Base-by-base conservation (phyloP, 1,140 invertebrate genomes). In the Helicoverpa zea region DNA sequence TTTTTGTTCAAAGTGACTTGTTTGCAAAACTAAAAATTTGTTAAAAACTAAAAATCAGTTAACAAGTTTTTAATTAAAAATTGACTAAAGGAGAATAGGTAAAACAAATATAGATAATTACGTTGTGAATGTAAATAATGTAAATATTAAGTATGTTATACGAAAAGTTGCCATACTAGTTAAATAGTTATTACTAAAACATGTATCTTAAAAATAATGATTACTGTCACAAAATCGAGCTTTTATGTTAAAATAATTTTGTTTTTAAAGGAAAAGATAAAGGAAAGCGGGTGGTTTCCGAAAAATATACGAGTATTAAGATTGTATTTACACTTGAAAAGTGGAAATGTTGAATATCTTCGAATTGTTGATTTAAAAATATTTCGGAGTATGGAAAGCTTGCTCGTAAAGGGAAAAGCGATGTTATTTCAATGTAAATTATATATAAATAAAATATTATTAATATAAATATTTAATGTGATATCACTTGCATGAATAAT, bases 101-200 rank as follows among this genome's bases (percentile, higher is more conserved):
- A 64, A 74, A 11, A 47, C 54, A 77, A 76, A 51, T 76, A 64
- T 64, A 76, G 12, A 72, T 73, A 47, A 56, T 58, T 81, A 18
- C 35, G 66, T 81, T 68, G 51, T 68, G 43, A 80, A 16, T 88
- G 84, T 88, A 88, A 81, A 88, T 86, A 88, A 23, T 84, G 81
- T 83, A 83, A 72, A 84, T 83, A 81, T 23, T 49, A 82, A 64
- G 81, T 83, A 84, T 84, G 79, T 83, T 84, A 83, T 84, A 88
- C 81, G 82, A 88, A 83, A 79, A 80, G 84, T 86, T 88, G 86
- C 86, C 86, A 88, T 88, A 87, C 58, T 87, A 84, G 80, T 83
- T 86, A 87, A 82, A 79, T 80, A 82, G 59, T 78, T 61, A 73
- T 72, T 63, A 43, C 35, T 58, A 47, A 47, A 75, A 61, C 43